phyloP scores from a whole-genome alignment of 2,113 vertebrate genomes.

The Ceyx cyanopectus region DNA sequence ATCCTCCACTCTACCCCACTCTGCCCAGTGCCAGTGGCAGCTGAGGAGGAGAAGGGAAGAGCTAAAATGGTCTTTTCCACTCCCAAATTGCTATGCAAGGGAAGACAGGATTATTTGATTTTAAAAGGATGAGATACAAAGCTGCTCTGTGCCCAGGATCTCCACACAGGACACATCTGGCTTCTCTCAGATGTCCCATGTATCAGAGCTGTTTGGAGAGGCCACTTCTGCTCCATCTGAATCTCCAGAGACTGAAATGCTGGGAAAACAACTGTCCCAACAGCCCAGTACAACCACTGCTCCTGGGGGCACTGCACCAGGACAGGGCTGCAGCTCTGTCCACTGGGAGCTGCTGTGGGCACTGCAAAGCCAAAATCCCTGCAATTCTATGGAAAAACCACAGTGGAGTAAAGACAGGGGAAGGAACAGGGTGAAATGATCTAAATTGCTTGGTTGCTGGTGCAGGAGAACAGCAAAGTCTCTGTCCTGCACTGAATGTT shows the following conservation, averaged over 20 bases:
- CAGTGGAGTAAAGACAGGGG: neutral
- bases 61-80: neutral
- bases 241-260: neutral
- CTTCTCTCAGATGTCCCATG: neutral
- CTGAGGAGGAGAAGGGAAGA: neutral
- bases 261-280: neutral
- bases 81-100: fast-evolving
- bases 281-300: neutral
- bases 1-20: no score
- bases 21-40: neutral
- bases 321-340: no score
- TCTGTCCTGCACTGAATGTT: neutral
- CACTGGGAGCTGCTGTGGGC: neutral
- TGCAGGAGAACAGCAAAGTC: neutral
- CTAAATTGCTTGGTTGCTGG: neutral
- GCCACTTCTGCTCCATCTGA: neutral
- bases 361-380: neutral
- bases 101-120: neutral
- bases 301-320: neutral
- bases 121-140: neutral
- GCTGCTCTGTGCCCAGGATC: neutral
- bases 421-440: neutral
- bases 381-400: neutral
- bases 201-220: neutral
- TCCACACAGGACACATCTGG: fast-evolving